Conservation (phyloP, 2,888 invertebrate species). For the Gari tellinella region DNA sequence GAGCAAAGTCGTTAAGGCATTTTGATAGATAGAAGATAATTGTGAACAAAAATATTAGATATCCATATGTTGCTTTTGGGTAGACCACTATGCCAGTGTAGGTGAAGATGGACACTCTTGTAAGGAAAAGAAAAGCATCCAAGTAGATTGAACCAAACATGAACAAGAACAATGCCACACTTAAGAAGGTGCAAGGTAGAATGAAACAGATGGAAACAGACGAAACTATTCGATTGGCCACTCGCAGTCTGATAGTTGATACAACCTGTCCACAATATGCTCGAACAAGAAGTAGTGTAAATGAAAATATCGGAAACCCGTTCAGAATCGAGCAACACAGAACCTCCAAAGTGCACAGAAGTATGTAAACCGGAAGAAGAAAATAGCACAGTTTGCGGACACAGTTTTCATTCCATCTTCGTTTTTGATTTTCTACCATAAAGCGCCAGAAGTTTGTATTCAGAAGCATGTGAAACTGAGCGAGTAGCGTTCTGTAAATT, state of each 20-base stretch:
- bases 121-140: constrained; percentile 54
- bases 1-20: constrained; percentile 31
- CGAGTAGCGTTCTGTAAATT: constrained; percentile 35
- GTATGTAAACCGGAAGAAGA: constrained; percentile 30
- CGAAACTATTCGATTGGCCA: neutral
- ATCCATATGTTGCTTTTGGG: constrained; percentile 56
- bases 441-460: constrained; percentile 55
- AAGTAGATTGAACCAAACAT: constrained; percentile 61
- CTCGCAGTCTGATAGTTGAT: neutral
- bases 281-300: constrained; percentile 26
- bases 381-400: neutral
- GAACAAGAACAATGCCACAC: constrained; percentile 33
- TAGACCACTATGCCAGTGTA: constrained; percentile 60
- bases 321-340: constrained; percentile 31
- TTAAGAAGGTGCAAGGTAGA: neutral
- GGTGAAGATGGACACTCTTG: constrained; percentile 53
- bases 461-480: constrained; percentile 53
- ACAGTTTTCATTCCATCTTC: constrained; percentile 15
- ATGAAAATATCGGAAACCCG: constrained; percentile 47
- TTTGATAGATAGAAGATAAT: constrained; percentile 53
- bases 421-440: constrained; percentile 19
- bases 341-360: constrained; percentile 38
- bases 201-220: neutral
- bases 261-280: constrained; percentile 25
- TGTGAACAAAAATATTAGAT: constrained; percentile 53